Conservation (phyloP, 2,888 invertebrate species). For the Pachycephus smyrnensis region DNA sequence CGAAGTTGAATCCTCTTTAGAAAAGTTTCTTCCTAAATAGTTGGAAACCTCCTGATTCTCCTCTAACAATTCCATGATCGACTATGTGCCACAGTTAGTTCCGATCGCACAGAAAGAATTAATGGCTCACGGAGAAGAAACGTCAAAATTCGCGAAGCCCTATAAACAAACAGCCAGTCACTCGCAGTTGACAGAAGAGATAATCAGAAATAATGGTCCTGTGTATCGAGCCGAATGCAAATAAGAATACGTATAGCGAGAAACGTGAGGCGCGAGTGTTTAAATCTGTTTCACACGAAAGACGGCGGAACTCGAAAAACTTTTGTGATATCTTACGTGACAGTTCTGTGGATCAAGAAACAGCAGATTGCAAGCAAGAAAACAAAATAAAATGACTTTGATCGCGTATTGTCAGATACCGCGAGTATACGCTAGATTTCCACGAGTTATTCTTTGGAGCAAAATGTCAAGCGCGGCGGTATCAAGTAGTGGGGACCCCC, state of each 20-base stretch:
- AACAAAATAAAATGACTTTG: background rate
- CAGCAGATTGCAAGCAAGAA: background rate
- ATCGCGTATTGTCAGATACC: background rate
- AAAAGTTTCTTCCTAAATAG: background rate
- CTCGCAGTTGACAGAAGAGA: background rate
- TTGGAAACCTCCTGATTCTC: background rate
- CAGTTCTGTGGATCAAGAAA: background rate
- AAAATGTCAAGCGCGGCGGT: background rate
- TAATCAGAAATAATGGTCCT: no score
- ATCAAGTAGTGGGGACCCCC: background rate
- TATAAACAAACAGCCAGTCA: background rate
- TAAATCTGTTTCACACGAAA: background rate
- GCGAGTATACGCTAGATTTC: background rate
- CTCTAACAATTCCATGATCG: background rate
- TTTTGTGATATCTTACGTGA: background rate
- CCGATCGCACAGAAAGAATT: background rate
- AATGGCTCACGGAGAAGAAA: background rate
- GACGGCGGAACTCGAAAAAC: background rate
- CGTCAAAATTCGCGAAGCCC: background rate
- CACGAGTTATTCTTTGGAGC: background rate
- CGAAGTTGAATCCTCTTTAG: background rate
- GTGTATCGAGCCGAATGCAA: background rate
- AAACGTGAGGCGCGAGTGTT: background rate
- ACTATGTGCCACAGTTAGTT: background rate
- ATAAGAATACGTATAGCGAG: background rate